Evolutionary conservation across 2,888 invertebrate species (phyloP), one percentile per base, ranked within the genome.

Genomic region (Nomada goodeniana): DNA sequence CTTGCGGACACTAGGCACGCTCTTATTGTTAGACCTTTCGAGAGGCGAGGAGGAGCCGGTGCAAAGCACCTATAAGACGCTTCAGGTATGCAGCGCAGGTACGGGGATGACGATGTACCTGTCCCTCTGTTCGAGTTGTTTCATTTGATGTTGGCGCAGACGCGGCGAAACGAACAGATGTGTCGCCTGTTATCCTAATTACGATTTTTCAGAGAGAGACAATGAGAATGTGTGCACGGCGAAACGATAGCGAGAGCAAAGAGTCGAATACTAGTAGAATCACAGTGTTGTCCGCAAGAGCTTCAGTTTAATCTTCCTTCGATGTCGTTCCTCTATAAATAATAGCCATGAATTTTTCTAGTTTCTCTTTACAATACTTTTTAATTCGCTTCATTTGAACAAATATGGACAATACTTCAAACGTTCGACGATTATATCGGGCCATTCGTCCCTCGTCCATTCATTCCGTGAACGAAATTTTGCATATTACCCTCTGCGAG

Each of bases 21-120:
- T 63, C 71, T 67, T 44, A 36, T 26, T 57, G 57, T 57, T 64
- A 67, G 70, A 53, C 15, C 69, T 36, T 55, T 55, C 29, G 7
- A 13, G 23, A 55, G 64, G 47, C 18, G 18, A 23, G 55, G 26
- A 74, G 65, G 26, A 71, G 82, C 55, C 65, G 70, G 82, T 80
- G 80, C 61, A 52, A 57, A 10, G 52, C 74, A 82, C 75, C 64
- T 60, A 61, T 44, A 57, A 63, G 55, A 70, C 60, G 57, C 42
- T 59, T 71, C 81, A 64, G 73, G 73, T 73, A 60, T 65, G 36
- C 20, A 36, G 5, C 11, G 9, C 53, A 70, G 60, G 42, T 53
- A 68, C 63, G 42, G 52, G n/a, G 15, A n/a, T 5, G 26, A 20
- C 1, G 29, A 18, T 10, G 20, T 76, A 82, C 82, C 82, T 80